Evolutionary conservation across 2,888 invertebrate species (phyloP), one percentile per base, ranked within the genome.

Genomic region (Lissocephala sabroskyi): DNA sequence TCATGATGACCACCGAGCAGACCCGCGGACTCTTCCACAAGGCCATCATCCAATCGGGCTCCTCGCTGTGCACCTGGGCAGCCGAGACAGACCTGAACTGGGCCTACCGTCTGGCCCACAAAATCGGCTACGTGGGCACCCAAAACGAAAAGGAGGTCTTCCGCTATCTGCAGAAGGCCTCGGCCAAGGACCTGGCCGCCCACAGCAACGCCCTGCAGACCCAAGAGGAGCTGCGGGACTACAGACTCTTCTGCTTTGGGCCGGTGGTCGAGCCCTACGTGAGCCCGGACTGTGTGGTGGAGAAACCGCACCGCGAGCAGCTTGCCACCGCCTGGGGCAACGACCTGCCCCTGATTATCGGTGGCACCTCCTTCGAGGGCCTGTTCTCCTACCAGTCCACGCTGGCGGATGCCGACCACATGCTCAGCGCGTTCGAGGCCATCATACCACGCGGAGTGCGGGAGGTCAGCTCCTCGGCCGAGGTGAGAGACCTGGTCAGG

Each of bases 1-100:
- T 81, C 40, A 71, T 87, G 62, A 77, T 86, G 58, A 66, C 84
- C 10, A 86, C 85, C 0, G 85, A 86, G 9, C 81, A 86, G 63
- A 79, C 86, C 1, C 84, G 83, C 59, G 79, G 75, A 2, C 71
- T 84, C 1, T 85, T 84, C 19, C 80, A 83, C 40, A 82, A 81
- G 53, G 79, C 73, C 18, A 82, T 84, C 11, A 47, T 80, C 16
- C 79, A 80, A 79, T 84, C 83, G 0, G 84, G 83, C 1, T 64
- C 70, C 1, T 74, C 71, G 1, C 56, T 80, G 4, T 74, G 79
- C 26, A 53, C 57, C 1, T 85, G 84, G 84, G 79, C 76, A 1
- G 56, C 59, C 16, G 64, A 71, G 11, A 77, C 79, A 5, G 40
- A 56, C 2, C 54, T 42, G 0, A 62, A 77, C 28, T 79, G 77